Conservation (phyloP, 2,888 invertebrate species). For the Amphipoea oculea region DNA sequence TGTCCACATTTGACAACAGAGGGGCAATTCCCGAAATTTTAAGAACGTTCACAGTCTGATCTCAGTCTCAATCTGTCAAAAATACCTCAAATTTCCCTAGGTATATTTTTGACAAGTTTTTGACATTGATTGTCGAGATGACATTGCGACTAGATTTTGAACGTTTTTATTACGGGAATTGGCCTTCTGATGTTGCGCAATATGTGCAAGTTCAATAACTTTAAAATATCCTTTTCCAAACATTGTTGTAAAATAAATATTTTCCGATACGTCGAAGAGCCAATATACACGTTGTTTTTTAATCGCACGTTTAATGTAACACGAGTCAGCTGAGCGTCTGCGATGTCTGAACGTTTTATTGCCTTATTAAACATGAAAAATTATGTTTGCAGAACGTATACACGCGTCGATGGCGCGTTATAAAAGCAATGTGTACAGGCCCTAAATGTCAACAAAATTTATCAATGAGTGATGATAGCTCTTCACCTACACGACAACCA, state of each 20-base stretch:
- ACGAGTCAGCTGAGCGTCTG: not conserved
- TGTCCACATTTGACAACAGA: slow-evolving; percentile 13
- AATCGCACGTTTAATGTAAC: not conserved
- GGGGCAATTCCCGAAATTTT: too few species aligned
- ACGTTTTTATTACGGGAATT: too few species aligned
- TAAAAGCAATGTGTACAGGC: not conserved
- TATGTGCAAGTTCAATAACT: not conserved
- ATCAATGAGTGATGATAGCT: not conserved
- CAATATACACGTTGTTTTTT: not conserved
- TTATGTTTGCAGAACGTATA: not conserved
- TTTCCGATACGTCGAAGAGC: not conserved
- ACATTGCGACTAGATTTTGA: too few species aligned
- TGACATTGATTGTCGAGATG: too few species aligned
- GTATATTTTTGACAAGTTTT: too few species aligned
- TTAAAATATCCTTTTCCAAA: not conserved
- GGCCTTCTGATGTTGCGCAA: not conserved
- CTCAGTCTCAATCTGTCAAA: too few species aligned
- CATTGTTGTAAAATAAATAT: not conserved
- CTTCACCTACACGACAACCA: not conserved
- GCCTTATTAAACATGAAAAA: not conserved
- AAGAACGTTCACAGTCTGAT: too few species aligned
- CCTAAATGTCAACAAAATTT: not conserved
- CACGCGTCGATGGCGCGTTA: not conserved
- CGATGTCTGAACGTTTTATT: not conserved
- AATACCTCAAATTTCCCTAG: too few species aligned